Percentiles rank a stretch among this genome's conserved stretches.
Evolutionary conservation across 2,797 vertebrate species (phyloP).

Genomic region (Dermochelys coriacea): DNA sequence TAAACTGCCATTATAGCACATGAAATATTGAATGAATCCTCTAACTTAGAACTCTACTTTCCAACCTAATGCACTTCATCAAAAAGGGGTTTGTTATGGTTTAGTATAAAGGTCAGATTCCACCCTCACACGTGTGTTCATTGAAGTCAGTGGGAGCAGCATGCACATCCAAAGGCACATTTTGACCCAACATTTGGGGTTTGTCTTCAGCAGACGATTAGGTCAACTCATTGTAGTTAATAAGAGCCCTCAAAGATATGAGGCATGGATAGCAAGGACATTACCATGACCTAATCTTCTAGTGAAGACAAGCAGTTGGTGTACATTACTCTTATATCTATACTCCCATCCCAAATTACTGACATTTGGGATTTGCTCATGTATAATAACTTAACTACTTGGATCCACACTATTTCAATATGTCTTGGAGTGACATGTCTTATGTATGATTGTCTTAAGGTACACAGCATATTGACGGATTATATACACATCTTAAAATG

Average conservation of each 20-base stretch:
- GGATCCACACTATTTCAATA: not conserved
- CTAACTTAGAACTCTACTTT: constrained; percentile 4
- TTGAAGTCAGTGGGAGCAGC: not conserved
- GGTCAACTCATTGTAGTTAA: not conserved
- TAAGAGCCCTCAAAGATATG: not conserved
- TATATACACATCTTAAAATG: constrained; percentile 64
- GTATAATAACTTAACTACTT: constrained; percentile 25
- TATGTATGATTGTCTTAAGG: constrained; percentile 52
- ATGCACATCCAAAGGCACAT: not conserved
- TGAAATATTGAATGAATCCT: constrained; percentile 30
- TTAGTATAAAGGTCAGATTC: constrained; percentile 36
- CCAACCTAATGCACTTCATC: constrained; percentile 56
- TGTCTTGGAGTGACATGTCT: constrained; percentile 5
- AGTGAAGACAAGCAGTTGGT: not conserved
- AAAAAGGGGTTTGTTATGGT: constrained; percentile 45
- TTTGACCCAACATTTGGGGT: not conserved
- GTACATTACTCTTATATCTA: constrained; percentile 20
- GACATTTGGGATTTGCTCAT: not conserved
- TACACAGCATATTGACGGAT: not conserved
- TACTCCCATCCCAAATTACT: not conserved
- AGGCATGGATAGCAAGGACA: not conserved
- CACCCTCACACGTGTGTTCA: not conserved
- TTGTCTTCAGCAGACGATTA: not conserved
- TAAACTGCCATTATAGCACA: constrained; percentile 21
- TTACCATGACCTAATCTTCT: not conserved